These are phyloP conservation scores for Thymallus thymallus DNA, from an alignment of 2,113 vertebrate genomes.

Conservation along the genomic window DNA sequence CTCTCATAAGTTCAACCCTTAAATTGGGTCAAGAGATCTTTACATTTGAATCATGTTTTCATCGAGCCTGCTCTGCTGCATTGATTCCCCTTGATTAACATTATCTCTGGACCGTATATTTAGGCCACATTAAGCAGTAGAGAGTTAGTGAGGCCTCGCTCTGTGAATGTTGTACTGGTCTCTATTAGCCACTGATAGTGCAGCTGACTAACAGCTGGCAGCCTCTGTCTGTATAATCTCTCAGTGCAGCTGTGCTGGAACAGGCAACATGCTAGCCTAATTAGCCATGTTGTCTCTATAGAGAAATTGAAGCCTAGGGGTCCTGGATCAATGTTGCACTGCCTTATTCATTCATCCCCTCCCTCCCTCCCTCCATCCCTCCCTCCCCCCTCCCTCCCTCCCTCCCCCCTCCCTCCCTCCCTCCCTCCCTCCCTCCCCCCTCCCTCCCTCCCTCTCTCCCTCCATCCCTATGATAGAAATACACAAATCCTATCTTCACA, in stretches of 20 bases:
- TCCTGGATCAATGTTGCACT: constrained; percentile 69
- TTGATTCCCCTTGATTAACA: constrained; percentile 69
- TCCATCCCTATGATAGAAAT: no score
- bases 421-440: neutral
- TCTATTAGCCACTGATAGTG: constrained; percentile 76
- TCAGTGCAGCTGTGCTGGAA: constrained; percentile 75
- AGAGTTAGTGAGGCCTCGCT: constrained; percentile 51
- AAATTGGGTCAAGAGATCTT: constrained; percentile 57
- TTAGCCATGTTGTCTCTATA: constrained; percentile 75
- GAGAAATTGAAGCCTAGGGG: constrained; percentile 71
- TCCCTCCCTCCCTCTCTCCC: no score
- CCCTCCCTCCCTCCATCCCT: neutral
- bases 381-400: neutral
- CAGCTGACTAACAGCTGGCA: constrained; percentile 78
- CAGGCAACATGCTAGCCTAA: constrained; percentile 75
- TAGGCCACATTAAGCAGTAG: constrained; percentile 58
- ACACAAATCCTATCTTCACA: no score
- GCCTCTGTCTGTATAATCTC: constrained; percentile 76
- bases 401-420: neutral
- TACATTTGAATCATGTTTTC: constrained; percentile 64
- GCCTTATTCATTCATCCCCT: constrained; percentile 49
- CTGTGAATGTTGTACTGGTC: constrained; percentile 65
- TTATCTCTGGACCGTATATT: constrained; percentile 68
- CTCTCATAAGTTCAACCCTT: constrained; percentile 16
- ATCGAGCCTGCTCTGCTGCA: constrained; percentile 43